Conservation (phyloP, 2,888 invertebrate species). For the Choreutis nemorana region DNA sequence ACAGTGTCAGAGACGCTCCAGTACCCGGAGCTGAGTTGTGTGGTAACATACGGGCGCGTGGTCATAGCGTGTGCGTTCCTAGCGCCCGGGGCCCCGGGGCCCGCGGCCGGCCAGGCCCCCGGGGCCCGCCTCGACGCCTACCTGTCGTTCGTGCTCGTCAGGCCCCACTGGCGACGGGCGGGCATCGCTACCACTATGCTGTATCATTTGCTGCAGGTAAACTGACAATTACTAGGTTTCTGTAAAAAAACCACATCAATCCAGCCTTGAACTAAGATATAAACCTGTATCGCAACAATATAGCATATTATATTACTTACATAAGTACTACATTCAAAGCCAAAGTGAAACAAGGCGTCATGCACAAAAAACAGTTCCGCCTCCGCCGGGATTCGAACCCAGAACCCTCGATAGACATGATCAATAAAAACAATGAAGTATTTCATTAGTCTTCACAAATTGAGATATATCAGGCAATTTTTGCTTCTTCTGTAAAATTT, state of each 20-base stretch:
- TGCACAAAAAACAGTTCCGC: too few species aligned
- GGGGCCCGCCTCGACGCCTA: slow-evolving; percentile 85
- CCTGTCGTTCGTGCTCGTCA: slow-evolving; percentile 87
- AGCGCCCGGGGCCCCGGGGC: slow-evolving; percentile 81
- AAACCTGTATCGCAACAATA: background rate
- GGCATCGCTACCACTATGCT: slow-evolving; percentile 90
- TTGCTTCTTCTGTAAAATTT: too few species aligned
- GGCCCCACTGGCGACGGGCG: slow-evolving; percentile 86
- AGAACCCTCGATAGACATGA: too few species aligned
- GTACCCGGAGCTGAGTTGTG: slow-evolving; percentile 93
- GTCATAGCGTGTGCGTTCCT: slow-evolving; percentile 91
- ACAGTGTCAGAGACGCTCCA: slow-evolving; percentile 87
- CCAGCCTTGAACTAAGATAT: too few species aligned
- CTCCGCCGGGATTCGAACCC: too few species aligned
- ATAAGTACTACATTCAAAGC: background rate
- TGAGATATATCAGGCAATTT: too few species aligned
- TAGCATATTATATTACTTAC: background rate
- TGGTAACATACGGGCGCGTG: slow-evolving; percentile 82
- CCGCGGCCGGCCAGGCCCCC: slow-evolving; percentile 91
- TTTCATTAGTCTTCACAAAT: too few species aligned
- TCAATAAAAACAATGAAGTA: too few species aligned
- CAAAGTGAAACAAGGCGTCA: too few species aligned
- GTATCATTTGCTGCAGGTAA: slow-evolving; percentile 89
- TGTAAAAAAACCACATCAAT: too few species aligned
- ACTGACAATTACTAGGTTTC: slow-evolving; percentile 5